Percentiles rank a stretch among this genome's conserved stretches.
Evolutionary conservation across 2,797 vertebrate genomes (phyloP).

Genomic region (Silurus lanzhouensis): DNA sequence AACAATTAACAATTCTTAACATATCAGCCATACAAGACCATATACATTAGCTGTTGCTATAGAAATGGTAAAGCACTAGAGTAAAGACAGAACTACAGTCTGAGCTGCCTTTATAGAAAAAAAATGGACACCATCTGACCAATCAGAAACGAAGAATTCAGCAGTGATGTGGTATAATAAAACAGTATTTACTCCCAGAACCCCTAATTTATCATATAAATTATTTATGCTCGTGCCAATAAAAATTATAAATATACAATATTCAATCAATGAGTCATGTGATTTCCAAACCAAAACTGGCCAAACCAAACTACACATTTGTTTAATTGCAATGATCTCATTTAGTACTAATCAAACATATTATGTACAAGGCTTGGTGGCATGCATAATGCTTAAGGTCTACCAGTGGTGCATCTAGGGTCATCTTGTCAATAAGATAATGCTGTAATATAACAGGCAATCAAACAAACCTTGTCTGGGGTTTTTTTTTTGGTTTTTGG

Average conservation of each 20-base stretch:
- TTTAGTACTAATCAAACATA: too few species aligned
- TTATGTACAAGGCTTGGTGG: too few species aligned
- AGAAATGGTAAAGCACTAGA: not conserved
- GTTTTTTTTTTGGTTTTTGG: too few species aligned
- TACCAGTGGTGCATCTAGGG: not conserved
- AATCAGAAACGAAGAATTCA: not conserved
- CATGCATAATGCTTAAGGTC: not conserved
- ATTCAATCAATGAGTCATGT: not conserved
- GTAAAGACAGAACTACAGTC: not conserved
- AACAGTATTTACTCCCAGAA: not conserved
- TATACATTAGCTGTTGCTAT: not conserved
- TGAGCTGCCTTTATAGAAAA: not conserved
- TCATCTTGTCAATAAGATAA: not conserved
- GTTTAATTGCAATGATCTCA: not conserved
- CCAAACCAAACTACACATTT: too few species aligned
- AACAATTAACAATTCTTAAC: not conserved
- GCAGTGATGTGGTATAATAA: not conserved
- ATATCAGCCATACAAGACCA: not conserved
- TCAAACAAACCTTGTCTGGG: slow-evolving; percentile 24
- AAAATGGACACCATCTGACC: not conserved
- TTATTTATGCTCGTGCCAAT: too few species aligned
- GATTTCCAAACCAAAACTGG: not conserved
- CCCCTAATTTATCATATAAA: not conserved
- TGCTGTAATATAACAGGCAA: slow-evolving; percentile 11
- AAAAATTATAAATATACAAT: too few species aligned